Base-by-base conservation (phyloP, 2,888 invertebrate species). In the Drosophila sordidula region DNA sequence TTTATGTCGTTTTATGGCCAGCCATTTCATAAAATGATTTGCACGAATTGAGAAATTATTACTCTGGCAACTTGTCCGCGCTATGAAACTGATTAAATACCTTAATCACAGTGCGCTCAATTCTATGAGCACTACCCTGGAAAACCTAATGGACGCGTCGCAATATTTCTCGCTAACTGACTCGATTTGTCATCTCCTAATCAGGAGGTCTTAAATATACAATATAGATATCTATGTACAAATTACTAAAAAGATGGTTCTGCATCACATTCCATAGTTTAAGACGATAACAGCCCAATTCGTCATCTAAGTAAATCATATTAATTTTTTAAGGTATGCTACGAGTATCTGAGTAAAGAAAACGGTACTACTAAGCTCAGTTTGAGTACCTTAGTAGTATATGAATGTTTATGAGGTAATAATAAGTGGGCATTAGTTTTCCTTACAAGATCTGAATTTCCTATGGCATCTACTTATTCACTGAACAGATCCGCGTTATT, bases 21-120 rank as follows among this genome's bases (percentile, higher is more conserved):
- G 54, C 73, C 69, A 77, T 80, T 80, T 65, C 52, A 66, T 52
- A 49, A 56, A 70, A 66, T 80, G 47, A 80, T 77, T 78, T 70
- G 62, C 65, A 38, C 29, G 58, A 72, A 69, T 65, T 51, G 38
- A 41, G 41, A 59, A 64, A 57, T 66, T 63, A 64, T 78, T 58
- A 52, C 42, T 26, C 42, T 16, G 44, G 50, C 75, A 56, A 67
- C 61, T 61, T 41, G 67, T 14, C 16, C 34, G 25, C 6, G 14
- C n/a, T 41, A 46, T 46, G 32, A 50, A 55, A 29, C 62, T 58
- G 58, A 75, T 75, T 62, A 68, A 58, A 69, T 26, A 18, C 29
- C 16, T 26, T 52, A 59, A 72, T 70, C 54, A 39, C 49, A 26
- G 47, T 9, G 29, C 9, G 29, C 29, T 29, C 29, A 29, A 9